These are phyloP conservation scores for Hiodon tergisus DNA, from an alignment of 2,113 vertebrate species.

Conservation along the genomic window DNA sequence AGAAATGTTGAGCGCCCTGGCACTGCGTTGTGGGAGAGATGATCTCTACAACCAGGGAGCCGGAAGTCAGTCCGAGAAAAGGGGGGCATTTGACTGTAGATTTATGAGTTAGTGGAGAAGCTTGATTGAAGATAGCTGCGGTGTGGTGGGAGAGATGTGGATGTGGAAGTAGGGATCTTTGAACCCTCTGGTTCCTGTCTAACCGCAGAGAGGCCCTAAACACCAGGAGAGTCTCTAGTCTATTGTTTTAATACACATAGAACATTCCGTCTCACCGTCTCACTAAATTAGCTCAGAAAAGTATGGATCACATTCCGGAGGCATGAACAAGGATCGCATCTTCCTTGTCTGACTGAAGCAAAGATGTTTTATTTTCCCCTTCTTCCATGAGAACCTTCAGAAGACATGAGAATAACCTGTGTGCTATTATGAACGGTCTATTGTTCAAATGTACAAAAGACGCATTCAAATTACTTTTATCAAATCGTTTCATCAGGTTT, in stretches of 20 bases:
- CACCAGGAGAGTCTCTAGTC: too few relatives aligned
- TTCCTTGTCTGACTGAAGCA: not conserved
- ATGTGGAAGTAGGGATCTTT: not conserved
- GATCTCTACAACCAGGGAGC: not conserved
- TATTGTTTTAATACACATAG: not conserved
- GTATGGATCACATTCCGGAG: not conserved
- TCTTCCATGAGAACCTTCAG: conserved; percentile 53
- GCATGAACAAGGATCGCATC: not conserved
- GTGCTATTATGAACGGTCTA: conserved; percentile 52
- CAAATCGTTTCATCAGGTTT: conserved; percentile 64
- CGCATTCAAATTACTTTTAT: conserved; percentile 69
- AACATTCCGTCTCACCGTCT: not conserved
- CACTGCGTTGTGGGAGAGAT: not conserved
- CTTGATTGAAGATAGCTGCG: not conserved
- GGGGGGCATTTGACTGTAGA: too few relatives aligned
- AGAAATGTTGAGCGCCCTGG: not conserved
- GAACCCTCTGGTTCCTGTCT: too few relatives aligned
- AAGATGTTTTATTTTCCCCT: conserved; percentile 27
- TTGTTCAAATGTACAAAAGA: conserved; percentile 63
- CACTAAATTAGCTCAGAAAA: not conserved
- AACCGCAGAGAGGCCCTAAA: too few relatives aligned
- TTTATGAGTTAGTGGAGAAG: not conserved
- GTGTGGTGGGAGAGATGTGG: not conserved
- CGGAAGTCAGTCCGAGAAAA: not conserved
- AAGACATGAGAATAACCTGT: conserved; percentile 59